Conservation (phyloP, 2,797 vertebrate genomes). For the Phylloscopus collybita region DNA sequence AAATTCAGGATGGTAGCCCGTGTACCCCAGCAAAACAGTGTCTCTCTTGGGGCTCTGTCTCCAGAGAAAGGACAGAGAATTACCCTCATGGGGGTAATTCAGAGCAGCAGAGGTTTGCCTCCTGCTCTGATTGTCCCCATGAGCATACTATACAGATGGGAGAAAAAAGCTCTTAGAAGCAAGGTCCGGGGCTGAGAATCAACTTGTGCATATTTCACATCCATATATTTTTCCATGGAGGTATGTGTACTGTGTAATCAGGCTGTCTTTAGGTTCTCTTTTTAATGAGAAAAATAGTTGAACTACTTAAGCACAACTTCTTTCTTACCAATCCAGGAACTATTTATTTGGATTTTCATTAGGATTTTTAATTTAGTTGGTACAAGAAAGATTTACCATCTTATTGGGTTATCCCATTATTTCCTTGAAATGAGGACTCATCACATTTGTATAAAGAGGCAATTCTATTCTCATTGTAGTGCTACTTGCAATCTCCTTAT, state of each 20-base stretch:
- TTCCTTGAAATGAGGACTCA: background rate
- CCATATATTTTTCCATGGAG: background rate
- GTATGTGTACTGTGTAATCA: accelerated
- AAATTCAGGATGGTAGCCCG: background rate
- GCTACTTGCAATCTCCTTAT: background rate
- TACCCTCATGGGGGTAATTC: background rate
- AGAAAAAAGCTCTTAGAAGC: background rate
- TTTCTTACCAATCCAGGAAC: background rate
- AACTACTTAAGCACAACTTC: background rate
- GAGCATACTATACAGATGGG: background rate
- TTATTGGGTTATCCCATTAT: background rate
- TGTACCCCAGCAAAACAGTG: background rate
- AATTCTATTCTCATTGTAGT: background rate
- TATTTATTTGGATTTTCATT: background rate
- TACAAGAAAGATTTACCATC: background rate
- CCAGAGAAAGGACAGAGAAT: background rate
- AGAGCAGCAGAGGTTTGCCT: background rate
- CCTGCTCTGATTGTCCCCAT: background rate
- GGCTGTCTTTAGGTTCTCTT: background rate
- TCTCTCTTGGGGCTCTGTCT: background rate
- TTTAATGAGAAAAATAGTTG: background rate
- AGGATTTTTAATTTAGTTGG: background rate
- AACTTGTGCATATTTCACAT: background rate
- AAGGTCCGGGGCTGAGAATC: background rate
- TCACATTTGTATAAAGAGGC: background rate